Evolutionary conservation across 2,888 invertebrate species (phyloP), one percentile per base, ranked within the genome.

Genomic region (Dasysyrphus tricinctus): DNA sequence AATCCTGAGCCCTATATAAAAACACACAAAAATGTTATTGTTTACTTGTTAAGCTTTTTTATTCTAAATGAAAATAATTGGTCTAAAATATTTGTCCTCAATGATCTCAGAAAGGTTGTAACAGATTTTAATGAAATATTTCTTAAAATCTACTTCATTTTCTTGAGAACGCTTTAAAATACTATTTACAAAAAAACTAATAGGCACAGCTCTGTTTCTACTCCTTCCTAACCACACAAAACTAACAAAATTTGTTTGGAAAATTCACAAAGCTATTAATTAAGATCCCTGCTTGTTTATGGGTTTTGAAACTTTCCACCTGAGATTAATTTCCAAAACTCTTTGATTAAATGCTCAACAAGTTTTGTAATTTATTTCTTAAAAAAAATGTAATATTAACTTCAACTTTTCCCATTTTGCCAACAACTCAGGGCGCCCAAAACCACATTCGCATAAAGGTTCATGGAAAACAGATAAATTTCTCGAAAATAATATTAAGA

Each of bases 381-480:
- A 9, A 59, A 24, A 39, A 24, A 57, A 59, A 19, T 7, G 1
- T 24, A 24, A 24, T 24, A 24, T 24, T 24, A 24, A 19, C 8
- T 34, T 56, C 12, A 57, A 37, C 34, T 57, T 57, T 57, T 34
- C 24, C 19, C 19, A 39, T 42, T 61, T 61, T 3, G 1, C 39
- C 5, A 59, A 14, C 8, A 24, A 61, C 7, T 39, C 19, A 19
- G 6, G 37, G 16, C 32, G 37, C 61, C 14, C 32, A 61, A 24
- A 42, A 39, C 61, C 24, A 42, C 14, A 61, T 24, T 14, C 14
- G 24, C 24, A 8, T 54, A 32, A 32, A 8, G 11, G 42, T 61
- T 61, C 61, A 42, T 59, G 61, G 8, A 42, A 39, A 61, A 42
- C 24, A 19, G 61, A 61, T 61, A n/a, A 61, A 61, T 61, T 61